Evolutionary conservation across 2,113 vertebrate species (phyloP).

Genomic region (Petrocephalus zakoni): DNA sequence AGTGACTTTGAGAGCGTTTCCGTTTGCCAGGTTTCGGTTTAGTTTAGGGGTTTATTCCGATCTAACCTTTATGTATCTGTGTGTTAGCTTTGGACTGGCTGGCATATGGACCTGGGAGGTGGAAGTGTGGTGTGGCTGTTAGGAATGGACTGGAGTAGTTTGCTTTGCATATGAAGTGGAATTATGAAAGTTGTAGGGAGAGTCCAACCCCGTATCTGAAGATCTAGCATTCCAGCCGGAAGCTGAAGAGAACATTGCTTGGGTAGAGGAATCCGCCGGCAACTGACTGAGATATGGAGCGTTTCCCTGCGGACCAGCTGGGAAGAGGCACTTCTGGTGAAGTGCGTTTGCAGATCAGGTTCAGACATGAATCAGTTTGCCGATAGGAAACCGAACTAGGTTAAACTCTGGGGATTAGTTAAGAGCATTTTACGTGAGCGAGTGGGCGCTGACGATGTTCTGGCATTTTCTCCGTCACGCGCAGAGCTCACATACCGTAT

Average conservation of each 20-base stretch:
- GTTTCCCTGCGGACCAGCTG: not conserved
- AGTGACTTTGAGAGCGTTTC: not conserved
- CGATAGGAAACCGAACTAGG: not conserved
- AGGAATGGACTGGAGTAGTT: not conserved
- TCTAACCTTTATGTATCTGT: not conserved
- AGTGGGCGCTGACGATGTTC: not conserved
- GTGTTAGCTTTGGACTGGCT: not conserved
- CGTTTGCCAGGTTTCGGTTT: not conserved
- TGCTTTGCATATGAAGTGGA: not conserved
- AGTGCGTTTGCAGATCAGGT: not conserved
- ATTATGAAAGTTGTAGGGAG: not conserved
- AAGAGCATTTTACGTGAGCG: not conserved
- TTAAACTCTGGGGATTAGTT: not conserved
- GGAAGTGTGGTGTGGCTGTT: not conserved
- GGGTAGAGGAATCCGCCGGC: not conserved
- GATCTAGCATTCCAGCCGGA: not conserved
- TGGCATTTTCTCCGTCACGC: not conserved
- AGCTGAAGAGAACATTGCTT: not conserved
- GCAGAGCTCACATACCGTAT: not conserved
- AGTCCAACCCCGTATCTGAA: not conserved
- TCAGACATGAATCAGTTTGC: not conserved
- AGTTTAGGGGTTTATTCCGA: not conserved
- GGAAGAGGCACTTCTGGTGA: not conserved
- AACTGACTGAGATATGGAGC: not conserved
- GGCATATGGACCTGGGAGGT: not conserved